Conservation (phyloP, 2,888 invertebrate genomes). For the Xanthorhoe spadicearia region DNA sequence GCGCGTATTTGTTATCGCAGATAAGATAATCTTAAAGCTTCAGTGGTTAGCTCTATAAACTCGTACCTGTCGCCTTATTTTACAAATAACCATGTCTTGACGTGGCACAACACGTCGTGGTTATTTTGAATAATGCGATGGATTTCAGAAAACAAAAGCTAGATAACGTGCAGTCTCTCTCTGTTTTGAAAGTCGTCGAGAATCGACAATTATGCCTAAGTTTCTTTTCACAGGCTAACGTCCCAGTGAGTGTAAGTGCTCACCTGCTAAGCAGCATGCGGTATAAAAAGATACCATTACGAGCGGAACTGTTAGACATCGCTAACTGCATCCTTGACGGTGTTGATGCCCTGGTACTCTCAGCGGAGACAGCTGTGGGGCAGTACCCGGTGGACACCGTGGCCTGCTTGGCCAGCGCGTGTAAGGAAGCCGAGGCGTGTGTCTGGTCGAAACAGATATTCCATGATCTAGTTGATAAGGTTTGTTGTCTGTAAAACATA, state of each 20-base stretch:
- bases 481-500: constrained; percentile 31
- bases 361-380: constrained; percentile 89
- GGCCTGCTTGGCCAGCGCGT: constrained; percentile 74
- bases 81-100: too few species aligned
- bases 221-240: constrained; percentile 58
- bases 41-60: too few species aligned
- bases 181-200: too few species aligned
- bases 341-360: constrained; percentile 88
- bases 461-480: constrained; percentile 74
- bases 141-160: too few species aligned
- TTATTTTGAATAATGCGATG: too few species aligned
- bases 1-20: too few species aligned
- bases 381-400: constrained; percentile 83
- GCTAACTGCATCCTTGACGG: constrained; percentile 91
- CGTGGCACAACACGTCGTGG: too few species aligned
- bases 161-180: too few species aligned
- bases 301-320: constrained; percentile 88
- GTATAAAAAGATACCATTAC: constrained; percentile 61
- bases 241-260: constrained; percentile 66
- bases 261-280: constrained; percentile 72
- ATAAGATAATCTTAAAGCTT: too few species aligned
- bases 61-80: too few species aligned
- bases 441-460: constrained; percentile 81
- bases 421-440: constrained; percentile 89
- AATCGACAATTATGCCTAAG: too few species aligned